Evolutionary conservation across 2,888 invertebrate genomes (phyloP), one percentile per base, ranked within the genome.

Genomic region (Drosophila merina): DNA sequence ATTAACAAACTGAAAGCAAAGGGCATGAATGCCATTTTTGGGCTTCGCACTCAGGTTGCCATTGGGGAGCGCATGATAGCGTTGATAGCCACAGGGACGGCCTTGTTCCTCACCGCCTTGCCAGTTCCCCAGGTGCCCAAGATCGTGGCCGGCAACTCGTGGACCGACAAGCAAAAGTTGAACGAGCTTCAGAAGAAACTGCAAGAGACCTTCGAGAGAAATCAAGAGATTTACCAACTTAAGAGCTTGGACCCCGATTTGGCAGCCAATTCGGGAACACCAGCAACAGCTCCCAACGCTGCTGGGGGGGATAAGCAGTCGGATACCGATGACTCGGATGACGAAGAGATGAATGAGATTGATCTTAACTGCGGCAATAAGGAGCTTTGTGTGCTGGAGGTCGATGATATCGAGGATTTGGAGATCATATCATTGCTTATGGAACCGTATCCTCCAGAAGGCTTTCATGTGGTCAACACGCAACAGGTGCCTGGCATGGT

Each of bases 21-120:
- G 91, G 98, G 98, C 6, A 98, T 98, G 94, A 99, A 99, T 92
- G 96, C 97, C 4, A 93, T 98, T 57, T 98, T 98, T 92, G 96
- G 97, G 0, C 93, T 99, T 6, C 95, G 95, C 62, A 95, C 96
- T 0, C 95, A 96, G 86, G 93, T 97, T 44, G 93, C 97, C 0
- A 94, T 98, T 54, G 98, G 98, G 3, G 98, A 98, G 89, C 94
- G 95, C 51, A 94, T 97, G 90, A 94, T 99, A 58, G 95, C 98
- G 77, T 96, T 97, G 5, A 94, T 98, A 71, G 98, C 97, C 0
- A 96, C 96, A 3, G 97, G 97, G 0, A 97, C 97, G 0, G 98
- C 97, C 0, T 93, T 96, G 7, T 96, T 95, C 80, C 91, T 98
- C 0, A 93, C 94, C 0, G 95, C 97, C 0, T 90, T 98, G 42